These are phyloP conservation scores for Acrossocheilus fasciatus DNA, from an alignment of 2,797 vertebrate species.

Conservation along the genomic window DNA sequence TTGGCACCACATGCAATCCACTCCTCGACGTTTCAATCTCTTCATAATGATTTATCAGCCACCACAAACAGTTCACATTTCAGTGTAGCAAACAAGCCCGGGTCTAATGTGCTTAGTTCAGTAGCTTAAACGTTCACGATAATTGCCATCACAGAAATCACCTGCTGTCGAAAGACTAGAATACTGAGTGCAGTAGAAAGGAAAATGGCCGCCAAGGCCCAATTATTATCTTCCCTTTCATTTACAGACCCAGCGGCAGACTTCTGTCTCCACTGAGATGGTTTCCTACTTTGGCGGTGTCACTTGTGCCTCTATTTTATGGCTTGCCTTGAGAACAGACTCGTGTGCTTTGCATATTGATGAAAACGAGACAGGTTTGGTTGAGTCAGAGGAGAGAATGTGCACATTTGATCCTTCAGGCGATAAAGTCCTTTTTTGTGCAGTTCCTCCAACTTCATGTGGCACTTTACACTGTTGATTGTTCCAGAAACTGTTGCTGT, in stretches of 20 bases:
- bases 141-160: slow-evolving; percentile 66
- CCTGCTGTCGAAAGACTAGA: slow-evolving; percentile 59
- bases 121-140: slow-evolving; percentile 60
- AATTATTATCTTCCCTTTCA: slow-evolving; percentile 63
- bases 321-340: slow-evolving; percentile 68
- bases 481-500: slow-evolving; percentile 17
- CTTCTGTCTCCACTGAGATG: slow-evolving; percentile 44
- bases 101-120: slow-evolving; percentile 60
- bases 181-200: slow-evolving; percentile 61
- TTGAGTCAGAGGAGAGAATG: slow-evolving; percentile 66
- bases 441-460: slow-evolving; percentile 56
- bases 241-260: slow-evolving; percentile 44
- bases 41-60: slow-evolving; percentile 40
- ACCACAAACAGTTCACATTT: slow-evolving; percentile 18
- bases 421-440: slow-evolving; percentile 68
- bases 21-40: slow-evolving; percentile 39
- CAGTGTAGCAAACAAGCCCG: slow-evolving; percentile 47
- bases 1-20: slow-evolving; percentile 33
- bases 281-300: slow-evolving; percentile 42
- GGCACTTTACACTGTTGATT: slow-evolving; percentile 60
- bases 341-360: slow-evolving; percentile 73
- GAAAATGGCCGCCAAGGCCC: slow-evolving; percentile 56
- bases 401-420: slow-evolving; percentile 67
- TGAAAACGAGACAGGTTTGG: slow-evolving; percentile 62
- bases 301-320: slow-evolving; percentile 62